phyloP scores from a whole-genome alignment of 2,888 invertebrate genomes.

The Lagria hirta region DNA sequence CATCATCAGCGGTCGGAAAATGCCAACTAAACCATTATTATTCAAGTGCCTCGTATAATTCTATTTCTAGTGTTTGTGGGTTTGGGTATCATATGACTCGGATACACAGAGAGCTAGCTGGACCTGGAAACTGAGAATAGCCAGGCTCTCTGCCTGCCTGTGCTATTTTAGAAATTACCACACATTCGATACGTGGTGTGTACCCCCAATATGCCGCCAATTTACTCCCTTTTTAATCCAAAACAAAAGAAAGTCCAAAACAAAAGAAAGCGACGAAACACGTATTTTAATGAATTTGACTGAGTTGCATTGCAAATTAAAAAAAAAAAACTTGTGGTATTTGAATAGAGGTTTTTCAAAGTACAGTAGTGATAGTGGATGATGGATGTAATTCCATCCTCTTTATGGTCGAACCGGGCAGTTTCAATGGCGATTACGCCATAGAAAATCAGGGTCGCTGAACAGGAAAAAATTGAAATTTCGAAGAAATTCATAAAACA shows the following conservation, averaged over 20 bases:
- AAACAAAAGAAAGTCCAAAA: slow-evolving; percentile 1
- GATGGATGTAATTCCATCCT: too few species aligned
- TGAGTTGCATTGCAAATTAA: slow-evolving; percentile 1
- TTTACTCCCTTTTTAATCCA: slow-evolving; percentile 12
- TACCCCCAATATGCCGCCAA: slow-evolving; percentile 16
- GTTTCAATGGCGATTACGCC: background rate
- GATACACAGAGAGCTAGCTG: slow-evolving; percentile 28
- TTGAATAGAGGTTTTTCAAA: too few species aligned
- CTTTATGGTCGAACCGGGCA: too few species aligned
- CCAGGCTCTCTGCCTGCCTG: slow-evolving; percentile 29
- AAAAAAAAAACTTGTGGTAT: too few species aligned
- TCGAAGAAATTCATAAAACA: slow-evolving; percentile 10
- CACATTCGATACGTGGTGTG: slow-evolving; percentile 26
- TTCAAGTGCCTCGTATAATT: slow-evolving; percentile 23
- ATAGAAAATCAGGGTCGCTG: background rate
- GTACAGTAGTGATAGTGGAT: too few species aligned
- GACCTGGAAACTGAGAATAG: slow-evolving; percentile 43
- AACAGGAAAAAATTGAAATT: slow-evolving; percentile 6
- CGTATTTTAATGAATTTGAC: slow-evolving; percentile 3
- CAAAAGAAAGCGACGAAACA: background rate
- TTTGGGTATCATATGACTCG: slow-evolving; percentile 38
- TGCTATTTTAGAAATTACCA: slow-evolving; percentile 33
- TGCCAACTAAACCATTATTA: slow-evolving; percentile 10
- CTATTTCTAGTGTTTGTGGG: slow-evolving; percentile 38
- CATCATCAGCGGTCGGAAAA: slow-evolving; percentile 10